These are phyloP conservation scores for Acanthopleura granulata DNA, from an alignment of 2,888 invertebrate genomes.

Conservation along the genomic window DNA sequence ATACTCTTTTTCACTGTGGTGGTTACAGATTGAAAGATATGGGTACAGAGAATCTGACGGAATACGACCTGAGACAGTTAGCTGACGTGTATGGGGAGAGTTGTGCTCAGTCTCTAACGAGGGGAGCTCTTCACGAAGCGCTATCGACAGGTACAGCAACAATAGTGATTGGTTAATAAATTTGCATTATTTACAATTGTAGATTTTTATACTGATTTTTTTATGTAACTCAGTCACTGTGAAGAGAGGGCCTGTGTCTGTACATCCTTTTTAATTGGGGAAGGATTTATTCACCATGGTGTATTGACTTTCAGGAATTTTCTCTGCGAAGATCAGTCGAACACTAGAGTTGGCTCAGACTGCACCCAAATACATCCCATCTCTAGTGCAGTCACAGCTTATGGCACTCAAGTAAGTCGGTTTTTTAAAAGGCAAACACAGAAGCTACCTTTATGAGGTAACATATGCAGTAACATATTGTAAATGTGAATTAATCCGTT, in stretches of 20 bases:
- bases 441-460: too few relatives aligned
- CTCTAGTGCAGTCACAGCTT: slow-evolving; percentile 1
- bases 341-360: background rate
- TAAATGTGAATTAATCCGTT: too few relatives aligned
- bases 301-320: background rate
- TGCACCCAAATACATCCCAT: background rate
- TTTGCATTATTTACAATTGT: too few relatives aligned
- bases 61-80: background rate
- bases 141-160: background rate
- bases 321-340: slow-evolving; percentile 5
- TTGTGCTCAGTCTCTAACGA: background rate
- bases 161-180: too few relatives aligned
- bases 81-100: slow-evolving; percentile 8
- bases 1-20: too few relatives aligned
- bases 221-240: too few relatives aligned
- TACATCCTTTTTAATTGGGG: too few relatives aligned
- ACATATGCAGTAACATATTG: too few relatives aligned
- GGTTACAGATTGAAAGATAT: background rate
- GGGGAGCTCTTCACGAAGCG: background rate
- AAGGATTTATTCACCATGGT: too few relatives aligned
- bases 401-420: slow-evolving; percentile 11
- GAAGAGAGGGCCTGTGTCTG: too few relatives aligned
- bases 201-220: too few relatives aligned
- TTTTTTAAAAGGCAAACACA: too few relatives aligned
- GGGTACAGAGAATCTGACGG: background rate